Evolutionary conservation across 2,797 vertebrate genomes (phyloP).

Genomic region (Hyperoplus immaculatus): DNA sequence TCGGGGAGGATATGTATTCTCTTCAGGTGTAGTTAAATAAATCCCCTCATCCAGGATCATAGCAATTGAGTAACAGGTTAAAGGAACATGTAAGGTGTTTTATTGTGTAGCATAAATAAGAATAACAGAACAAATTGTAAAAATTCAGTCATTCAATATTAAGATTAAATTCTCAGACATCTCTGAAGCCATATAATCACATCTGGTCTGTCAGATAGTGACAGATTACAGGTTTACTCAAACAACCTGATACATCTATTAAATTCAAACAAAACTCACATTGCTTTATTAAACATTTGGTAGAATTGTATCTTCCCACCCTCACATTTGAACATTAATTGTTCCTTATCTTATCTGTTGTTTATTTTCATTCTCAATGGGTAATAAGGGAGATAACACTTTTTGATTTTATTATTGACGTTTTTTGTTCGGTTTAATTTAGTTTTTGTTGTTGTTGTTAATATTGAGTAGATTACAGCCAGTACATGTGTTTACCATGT

Average conservation of each 20-base stretch:
- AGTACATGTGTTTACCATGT: neutral
- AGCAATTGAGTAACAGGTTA: conserved; percentile 7
- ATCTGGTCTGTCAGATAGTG: conserved; percentile 15
- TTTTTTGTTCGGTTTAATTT: neutral
- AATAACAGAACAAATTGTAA: neutral
- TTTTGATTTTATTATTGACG: neutral
- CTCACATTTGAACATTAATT: neutral
- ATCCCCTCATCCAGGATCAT: neutral
- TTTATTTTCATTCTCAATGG: neutral
- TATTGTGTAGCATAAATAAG: conserved; percentile 3
- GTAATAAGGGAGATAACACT: neutral
- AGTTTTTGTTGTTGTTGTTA: neutral
- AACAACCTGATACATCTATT: neutral
- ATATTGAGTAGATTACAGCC: neutral
- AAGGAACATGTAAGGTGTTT: neutral
- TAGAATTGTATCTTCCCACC: neutral
- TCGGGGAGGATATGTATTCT: neutral
- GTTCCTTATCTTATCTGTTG: neutral
- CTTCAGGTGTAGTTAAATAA: neutral
- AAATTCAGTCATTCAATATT: conserved; percentile 6
- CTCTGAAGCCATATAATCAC: conserved; percentile 49
- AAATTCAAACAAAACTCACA: neutral
- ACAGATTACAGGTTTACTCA: neutral
- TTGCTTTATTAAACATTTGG: neutral
- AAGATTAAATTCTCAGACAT: conserved; percentile 36